Base-by-base conservation (phyloP, 2,888 invertebrate species). In the Lepidocyrtoides sp. region DNA sequence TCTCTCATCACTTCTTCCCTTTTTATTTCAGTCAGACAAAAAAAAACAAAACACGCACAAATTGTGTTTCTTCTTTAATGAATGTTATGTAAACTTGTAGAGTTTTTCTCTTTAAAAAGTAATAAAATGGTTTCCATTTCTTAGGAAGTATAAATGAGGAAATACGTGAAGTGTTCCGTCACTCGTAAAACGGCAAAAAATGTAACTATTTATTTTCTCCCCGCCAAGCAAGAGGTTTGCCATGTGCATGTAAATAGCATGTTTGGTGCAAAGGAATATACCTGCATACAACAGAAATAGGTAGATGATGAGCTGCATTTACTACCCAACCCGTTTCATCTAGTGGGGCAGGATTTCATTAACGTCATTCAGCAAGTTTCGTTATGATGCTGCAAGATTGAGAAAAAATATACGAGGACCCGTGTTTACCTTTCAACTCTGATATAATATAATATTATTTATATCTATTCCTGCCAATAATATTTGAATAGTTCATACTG, bases 161-260 rank as follows among this genome's bases (percentile, higher is more conserved):
- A 90, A 85, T 66, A 66, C 60, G 77, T 90, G 66, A 90, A 84
- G 90, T 90, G 90, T 90, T 90, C 85, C 85, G 79, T 85, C 79
- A 85, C 90, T 85, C 90, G 54, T 90, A 90, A 90, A 90, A 36
- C 41, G 17, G 41, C 54, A 51, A 75, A 85, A 79, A 69, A 81
- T n/a, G n/a, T n/a, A n/a, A n/a, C n/a, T n/a, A 81, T 81, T 48
- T 88, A 66, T 77, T 23, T 63, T 54, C 69, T 20, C 17, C 54
- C 41, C n/a, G n/a, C n/a, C n/a, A n/a, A n/a, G n/a, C 77, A 87
- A 87, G 79, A 79, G 48, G 48, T 23, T 79, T 63, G 48, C 44
- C 32, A 48, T 79, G 87, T 77, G 12, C n/a, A 36, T 48, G 20
- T 75, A 60, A 57, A 57, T 57, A 57, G n/a, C 20, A 17, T n/a